phyloP scores from a whole-genome alignment of 2,113 vertebrate species.

The Ptyas mucosa region DNA sequence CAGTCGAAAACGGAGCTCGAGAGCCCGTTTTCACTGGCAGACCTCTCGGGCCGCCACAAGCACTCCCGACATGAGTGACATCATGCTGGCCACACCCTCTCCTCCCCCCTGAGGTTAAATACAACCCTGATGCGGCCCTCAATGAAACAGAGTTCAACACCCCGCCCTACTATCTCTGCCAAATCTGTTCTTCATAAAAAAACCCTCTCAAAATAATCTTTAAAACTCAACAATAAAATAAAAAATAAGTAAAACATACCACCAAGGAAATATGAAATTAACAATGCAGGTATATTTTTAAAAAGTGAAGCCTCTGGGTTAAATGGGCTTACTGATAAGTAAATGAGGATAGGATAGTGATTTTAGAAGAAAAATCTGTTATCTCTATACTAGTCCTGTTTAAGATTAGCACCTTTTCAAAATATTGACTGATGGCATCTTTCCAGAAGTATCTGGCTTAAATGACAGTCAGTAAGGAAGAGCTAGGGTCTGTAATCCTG shows the following conservation, averaged over 20 bases:
- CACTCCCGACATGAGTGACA: too few species aligned
- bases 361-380: neutral
- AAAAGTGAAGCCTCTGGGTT: neutral
- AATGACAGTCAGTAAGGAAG: constrained; percentile 1
- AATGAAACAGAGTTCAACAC: too few species aligned
- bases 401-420: constrained; percentile 1
- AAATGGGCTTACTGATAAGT: neutral
- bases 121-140: too few species aligned
- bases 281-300: neutral
- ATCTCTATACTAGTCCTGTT: neutral
- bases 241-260: neutral
- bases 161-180: neutral
- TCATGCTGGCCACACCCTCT: too few species aligned
- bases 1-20: too few species aligned
- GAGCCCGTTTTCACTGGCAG: too few species aligned
- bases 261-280: neutral
- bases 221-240: neutral
- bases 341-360: neutral
- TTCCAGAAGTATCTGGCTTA: constrained; percentile 32
- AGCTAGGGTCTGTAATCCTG: neutral
- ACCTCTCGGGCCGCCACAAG: too few species aligned
- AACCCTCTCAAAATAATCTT: neutral
- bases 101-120: too few species aligned
- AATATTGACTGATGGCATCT: constrained; percentile 11
- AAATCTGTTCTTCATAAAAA: neutral